Evolutionary conservation across 2,888 invertebrate species (phyloP).

Genomic region (Cryptus armator): DNA sequence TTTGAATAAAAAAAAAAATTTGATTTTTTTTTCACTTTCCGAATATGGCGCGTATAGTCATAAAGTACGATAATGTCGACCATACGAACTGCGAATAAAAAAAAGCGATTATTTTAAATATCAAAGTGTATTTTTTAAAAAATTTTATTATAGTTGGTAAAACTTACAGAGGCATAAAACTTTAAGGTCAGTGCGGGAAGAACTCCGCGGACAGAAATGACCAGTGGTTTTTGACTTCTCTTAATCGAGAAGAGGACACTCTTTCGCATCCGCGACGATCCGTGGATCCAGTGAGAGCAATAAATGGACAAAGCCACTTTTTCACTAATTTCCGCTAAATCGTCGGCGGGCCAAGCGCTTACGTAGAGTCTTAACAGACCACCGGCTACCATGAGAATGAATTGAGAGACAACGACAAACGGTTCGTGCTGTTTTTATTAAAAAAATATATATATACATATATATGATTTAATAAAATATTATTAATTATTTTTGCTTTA

Average conservation of each 20-base stretch:
- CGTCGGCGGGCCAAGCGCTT: conserved; percentile 78
- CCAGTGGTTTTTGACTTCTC: conserved; percentile 71
- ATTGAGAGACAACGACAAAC: conserved; percentile 71
- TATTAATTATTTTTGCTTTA: neutral
- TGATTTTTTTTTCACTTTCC: conserved; percentile 12
- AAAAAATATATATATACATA: neutral
- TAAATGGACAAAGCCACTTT: conserved; percentile 68
- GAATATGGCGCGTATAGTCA: conserved; percentile 46
- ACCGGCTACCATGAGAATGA: conserved; percentile 72
- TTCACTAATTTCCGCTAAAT: conserved; percentile 73
- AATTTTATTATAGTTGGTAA: no score
- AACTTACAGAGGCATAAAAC: conserved; percentile 72
- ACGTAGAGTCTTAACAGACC: conserved; percentile 75
- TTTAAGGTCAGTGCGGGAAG: conserved; percentile 69
- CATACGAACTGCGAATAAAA: conserved; percentile 41
- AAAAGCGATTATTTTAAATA: neutral
- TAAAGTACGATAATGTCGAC: conserved; percentile 50
- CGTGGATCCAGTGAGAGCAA: conserved; percentile 67
- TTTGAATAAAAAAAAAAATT: neutral
- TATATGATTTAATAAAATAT: no score
- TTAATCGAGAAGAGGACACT: conserved; percentile 67
- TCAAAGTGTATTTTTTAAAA: no score
- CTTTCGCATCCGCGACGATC: conserved; percentile 54
- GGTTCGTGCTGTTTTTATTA: conserved; percentile 70
- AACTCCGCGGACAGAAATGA: conserved; percentile 64